Evolutionary conservation across 2,888 invertebrate species (phyloP), one percentile per base, ranked within the genome.

Genomic region (Limnephilus marmoratus): DNA sequence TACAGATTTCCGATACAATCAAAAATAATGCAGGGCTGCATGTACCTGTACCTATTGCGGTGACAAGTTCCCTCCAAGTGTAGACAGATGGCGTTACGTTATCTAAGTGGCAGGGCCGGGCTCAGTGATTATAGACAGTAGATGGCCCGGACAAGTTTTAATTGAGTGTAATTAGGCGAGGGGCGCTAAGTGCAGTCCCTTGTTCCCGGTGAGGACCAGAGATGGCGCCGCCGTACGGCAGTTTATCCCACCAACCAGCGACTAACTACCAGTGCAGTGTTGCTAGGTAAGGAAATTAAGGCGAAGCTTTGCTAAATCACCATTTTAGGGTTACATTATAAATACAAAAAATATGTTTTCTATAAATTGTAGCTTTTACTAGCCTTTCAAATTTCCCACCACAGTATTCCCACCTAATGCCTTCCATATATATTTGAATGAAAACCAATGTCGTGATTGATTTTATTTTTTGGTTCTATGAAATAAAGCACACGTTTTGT

Each of bases 171-270:
- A 45, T 86, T 45, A 37, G 29, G 24, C 29, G 41, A 15, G 41
- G 49, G 41, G 41, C 29, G 86, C 53, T 86, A 86, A 86, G 86
- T 86, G 86, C 86, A 86, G n/a, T 49, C 41, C n/a, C 86, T 37
- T 86, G 86, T 86, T 86, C 86, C 15, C n/a, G 11, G 86, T 49
- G 68, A 31, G 31, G 18, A 12, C 37, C 86, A 86, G 86, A 86
- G 86, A 86, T 86, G 86, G 53, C 86, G 86, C 53, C 86, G 86
- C 53, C 45, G n/a, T 53, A 53, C 49, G 49, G 86, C 86, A 68
- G 68, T 68, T 86, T 86, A 86, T 31, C 49, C 29, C 86, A n/a
- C 86, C 86, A 41, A 68, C n/a, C 68, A 53, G 53, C 53, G 18
- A 18, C 5, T 53, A 18, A 18, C 53, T 53, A 53, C 18, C 24